Base-by-base conservation (phyloP, 2,888 invertebrate genomes). In the Machimus atricapillus region DNA sequence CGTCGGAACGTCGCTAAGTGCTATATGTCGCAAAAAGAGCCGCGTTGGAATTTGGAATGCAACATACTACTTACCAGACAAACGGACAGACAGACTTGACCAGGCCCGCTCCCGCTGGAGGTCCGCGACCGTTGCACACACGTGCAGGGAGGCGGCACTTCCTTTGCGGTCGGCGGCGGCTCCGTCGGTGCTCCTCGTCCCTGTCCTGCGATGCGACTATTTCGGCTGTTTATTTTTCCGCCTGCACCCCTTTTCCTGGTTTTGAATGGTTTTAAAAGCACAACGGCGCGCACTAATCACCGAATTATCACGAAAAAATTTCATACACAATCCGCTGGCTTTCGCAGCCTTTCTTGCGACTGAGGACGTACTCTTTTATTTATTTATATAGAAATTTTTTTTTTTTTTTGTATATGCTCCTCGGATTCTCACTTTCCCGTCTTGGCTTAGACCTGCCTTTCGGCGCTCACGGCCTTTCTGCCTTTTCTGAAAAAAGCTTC, bases 211-310 rank as follows among this genome's bases (percentile, higher is more conserved):
- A 73, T 12, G 40, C 40, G 43, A 73, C 66, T 43, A 66, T 34
- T n/a, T 34, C 58, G 73, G 34, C 43, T 83, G 83, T 73, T 83
- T 83, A 19, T 66, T 83, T 83, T 83, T 40, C 31, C 37, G 31
- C 43, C 73, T n/a, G 43, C 23, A 23, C 14, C 73, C 34, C 40
- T 83, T 73, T 83, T 66, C 23, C 52, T 40, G 83, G 83, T 40
- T 73, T 83, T 73, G 19, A 73, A 14, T 83, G 19, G 31, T 43
- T 83, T 73, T 66, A 43, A 31, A n/a, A 73, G 58, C 83, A 73
- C 83, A 73, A 31, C 66, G 83, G 83, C 66, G 83, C 83, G 83
- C 66, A 83, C 83, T 83, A 83, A 83, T 83, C 83, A 83, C 83
- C 19, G 52, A 83, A 83, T 83, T 83, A 83, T 83, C 83, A 83